These are phyloP conservation scores for Ochlodes sylvanus DNA, from an alignment of 2,888 invertebrate species.

Conservation along the genomic window DNA sequence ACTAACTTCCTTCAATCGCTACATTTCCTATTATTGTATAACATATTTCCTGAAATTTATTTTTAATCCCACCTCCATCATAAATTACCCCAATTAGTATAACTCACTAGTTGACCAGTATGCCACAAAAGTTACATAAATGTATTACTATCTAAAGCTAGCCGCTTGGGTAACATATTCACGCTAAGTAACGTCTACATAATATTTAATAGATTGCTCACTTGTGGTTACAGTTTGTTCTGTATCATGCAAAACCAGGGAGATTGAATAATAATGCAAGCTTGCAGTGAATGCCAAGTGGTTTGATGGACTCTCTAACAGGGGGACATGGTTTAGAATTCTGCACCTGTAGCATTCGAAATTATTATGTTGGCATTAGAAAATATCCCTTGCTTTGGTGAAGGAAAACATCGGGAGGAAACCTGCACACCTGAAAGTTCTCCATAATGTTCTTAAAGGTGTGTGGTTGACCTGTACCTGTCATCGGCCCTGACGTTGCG, in stretches of 20 bases:
- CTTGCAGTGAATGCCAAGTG: no score
- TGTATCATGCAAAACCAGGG: neutral
- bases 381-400: no score
- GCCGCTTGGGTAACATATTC: slow-evolving; percentile 3
- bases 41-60: slow-evolving; percentile 38
- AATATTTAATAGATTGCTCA: neutral
- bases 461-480: no score
- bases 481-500: no score
- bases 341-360: no score
- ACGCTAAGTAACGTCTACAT: neutral
- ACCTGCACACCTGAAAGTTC: no score
- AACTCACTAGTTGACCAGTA: slow-evolving; percentile 12
- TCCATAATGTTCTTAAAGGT: no score
- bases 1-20: slow-evolving; percentile 22
- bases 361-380: no score
- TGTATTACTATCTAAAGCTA: neutral
- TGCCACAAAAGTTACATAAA: slow-evolving; percentile 17
- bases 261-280: neutral
- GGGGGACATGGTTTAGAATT: no score
- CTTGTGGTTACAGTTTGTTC: neutral
- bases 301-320: no score
- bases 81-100: slow-evolving; percentile 16
- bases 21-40: slow-evolving; percentile 40
- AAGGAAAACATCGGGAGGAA: no score
- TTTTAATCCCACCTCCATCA: slow-evolving; percentile 24